Evolutionary conservation across 2,113 vertebrate species (phyloP), one percentile per base, ranked within the genome.

Genomic region (Lanius collurio): DNA sequence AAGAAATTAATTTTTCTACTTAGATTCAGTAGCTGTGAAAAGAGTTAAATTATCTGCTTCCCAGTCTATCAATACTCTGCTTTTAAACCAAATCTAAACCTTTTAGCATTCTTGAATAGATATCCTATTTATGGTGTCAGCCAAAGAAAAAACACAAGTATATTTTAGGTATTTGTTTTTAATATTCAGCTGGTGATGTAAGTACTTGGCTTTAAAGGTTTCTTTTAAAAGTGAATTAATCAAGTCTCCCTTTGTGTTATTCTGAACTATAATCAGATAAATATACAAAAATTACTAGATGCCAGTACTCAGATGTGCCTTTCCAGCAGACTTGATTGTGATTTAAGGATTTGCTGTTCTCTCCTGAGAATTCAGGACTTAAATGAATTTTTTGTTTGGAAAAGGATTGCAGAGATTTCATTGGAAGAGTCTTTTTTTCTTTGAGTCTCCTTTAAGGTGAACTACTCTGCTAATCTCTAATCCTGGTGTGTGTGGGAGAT

Each of bases 1-100:
- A 3, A 22, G n/a, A 75, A 31, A 20, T 3, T 55, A 22, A 5
- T 31, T 79, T 64, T 18, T 83, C 31, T 85, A 6, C 14, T 73
- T 80, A 75, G 10, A 64, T 44, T 52, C 47, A 55, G 18, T 83
- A 73, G n/a, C n/a, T 3, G 1, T 78, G 49, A 73, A 78, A 91
- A 67, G 13, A 67, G 21, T 46, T 86, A 65, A 80, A 37, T 71
- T 33, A 10, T 31, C 4, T 42, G 63, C 39, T 77, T 90, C n/a
- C 13, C 1, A 14, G 0, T 37, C 42, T 82, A 93, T 63, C 22
- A 42, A 31, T 77, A 35, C 9, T 65, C 4, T 1, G 6, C 9
- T 19, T 78, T 77, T 93, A 50, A 84, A 60, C 24, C 20, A 64
- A 69, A 83, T 57, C 8, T 47, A 76, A 91, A 65, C 15, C 4